Base-by-base conservation (phyloP, 2,797 vertebrate species). In the Hemitrygon akajei region DNA sequence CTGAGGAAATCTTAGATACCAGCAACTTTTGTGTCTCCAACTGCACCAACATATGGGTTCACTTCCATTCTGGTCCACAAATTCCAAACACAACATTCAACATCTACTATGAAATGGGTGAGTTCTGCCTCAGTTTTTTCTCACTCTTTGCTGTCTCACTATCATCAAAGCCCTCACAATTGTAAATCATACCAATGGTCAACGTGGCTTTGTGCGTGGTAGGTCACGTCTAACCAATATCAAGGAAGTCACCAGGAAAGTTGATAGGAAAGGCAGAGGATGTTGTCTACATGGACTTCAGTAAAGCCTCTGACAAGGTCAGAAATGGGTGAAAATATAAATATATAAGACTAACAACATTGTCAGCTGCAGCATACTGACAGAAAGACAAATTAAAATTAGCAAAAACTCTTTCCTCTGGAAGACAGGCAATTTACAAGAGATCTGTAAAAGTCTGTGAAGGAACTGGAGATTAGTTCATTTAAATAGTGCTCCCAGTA, bases 101-200 rank as follows among this genome's bases (percentile, higher is more conserved):
- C n/a, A 87, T 87, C 20, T 87, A 87, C 9, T 87, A 18, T 9
- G 60, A 87, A 87, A 87, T 87, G 84, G 84, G 84, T 87, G 84
- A 66, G 84, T 87, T 66, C 7, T 34, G 30, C 60, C 60, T 20
- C 30, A 87, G 30, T 87, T 60, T 66, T 34, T 16, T 0, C 84
- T 87, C 7, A 16, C 0, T 18, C 7, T 30, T 30, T n/a, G 4
- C 30, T 20, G 1, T 60, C 1, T 30, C 20, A 16, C 82, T 37
- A 71, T 71, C 20, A 20, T 71, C 69, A 71, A 71, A 71, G 14
- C 14, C 66, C 69, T 16, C 69, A 71, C 69, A 71, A 71, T 71
- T 71, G 16, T 22, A 20, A 71, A 47, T 47, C 47, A 47, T 47
- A 47, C 47, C 47, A 47, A 47, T 47, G 47, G 47, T 47, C 47